Evolutionary conservation across 2,888 invertebrate species (phyloP).

Genomic region (Phyllotreta cruciferae): DNA sequence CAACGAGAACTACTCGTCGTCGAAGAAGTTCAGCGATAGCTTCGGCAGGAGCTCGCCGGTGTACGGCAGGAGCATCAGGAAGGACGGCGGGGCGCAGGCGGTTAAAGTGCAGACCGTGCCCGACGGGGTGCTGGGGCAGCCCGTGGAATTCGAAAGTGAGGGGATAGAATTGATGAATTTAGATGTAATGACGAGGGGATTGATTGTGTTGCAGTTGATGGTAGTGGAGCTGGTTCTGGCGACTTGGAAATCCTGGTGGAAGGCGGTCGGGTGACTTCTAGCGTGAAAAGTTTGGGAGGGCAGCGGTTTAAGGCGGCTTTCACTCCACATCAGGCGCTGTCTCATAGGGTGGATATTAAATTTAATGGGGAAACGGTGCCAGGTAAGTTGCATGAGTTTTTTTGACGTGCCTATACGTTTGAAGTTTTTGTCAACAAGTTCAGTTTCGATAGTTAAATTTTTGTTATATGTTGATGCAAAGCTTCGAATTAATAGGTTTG

Average conservation of each 20-base stretch:
- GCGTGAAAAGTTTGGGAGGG: slow-evolving; percentile 88
- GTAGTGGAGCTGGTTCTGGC: slow-evolving; percentile 94
- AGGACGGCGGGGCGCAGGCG: slow-evolving; percentile 83
- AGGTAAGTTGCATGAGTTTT: slow-evolving; percentile 69
- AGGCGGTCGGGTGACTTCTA: slow-evolving; percentile 93
- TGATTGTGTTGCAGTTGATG: slow-evolving; percentile 79
- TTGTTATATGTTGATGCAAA: background rate
- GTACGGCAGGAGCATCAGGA: slow-evolving; percentile 44
- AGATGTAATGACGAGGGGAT: no score
- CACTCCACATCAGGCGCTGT: slow-evolving; percentile 84
- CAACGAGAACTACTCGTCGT: slow-evolving; percentile 47
- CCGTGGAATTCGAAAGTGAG: slow-evolving; percentile 96
- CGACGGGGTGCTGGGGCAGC: slow-evolving; percentile 86
- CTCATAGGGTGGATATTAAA: slow-evolving; percentile 90
- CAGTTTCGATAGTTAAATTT: background rate
- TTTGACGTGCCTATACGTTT: background rate
- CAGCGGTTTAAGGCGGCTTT: slow-evolving; percentile 92
- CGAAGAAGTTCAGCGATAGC: slow-evolving; percentile 51
- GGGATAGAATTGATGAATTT: slow-evolving; percentile 28
- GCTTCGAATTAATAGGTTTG: no score
- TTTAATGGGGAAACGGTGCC: slow-evolving; percentile 92
- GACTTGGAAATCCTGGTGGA: slow-evolving; percentile 95
- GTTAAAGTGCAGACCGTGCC: slow-evolving; percentile 88
- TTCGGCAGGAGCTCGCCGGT: slow-evolving; percentile 48
- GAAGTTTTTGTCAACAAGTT: slow-evolving; percentile 7